Evolutionary conservation across 1,140 invertebrate species (phyloP).

Genomic region (Drosophila repleta): DNA sequence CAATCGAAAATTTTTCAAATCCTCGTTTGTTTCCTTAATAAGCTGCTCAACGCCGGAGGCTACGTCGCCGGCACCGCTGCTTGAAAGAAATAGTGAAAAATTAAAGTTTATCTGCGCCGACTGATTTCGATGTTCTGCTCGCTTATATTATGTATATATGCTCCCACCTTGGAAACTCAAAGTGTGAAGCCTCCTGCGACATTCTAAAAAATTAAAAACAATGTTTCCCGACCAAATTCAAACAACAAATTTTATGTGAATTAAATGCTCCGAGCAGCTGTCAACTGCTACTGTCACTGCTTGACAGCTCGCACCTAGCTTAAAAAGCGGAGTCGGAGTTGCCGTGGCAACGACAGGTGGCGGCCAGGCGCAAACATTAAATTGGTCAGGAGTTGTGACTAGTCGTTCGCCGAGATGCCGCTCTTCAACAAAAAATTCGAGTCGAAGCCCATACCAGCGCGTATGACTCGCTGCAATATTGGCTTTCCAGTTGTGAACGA

Average conservation of each 20-base stretch:
- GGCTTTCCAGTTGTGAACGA: conserved; percentile 66
- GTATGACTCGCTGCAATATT: conserved; percentile 68
- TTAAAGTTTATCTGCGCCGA: not conserved
- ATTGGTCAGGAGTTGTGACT: conserved; percentile 18
- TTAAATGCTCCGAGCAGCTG: not conserved
- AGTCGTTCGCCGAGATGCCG: conserved; percentile 58
- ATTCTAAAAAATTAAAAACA: conserved; percentile 17
- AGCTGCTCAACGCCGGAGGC: conserved; percentile 46
- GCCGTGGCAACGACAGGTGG: conserved; percentile 59
- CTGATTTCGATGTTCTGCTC: not conserved
- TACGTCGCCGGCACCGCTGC: conserved; percentile 32
- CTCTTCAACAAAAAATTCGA: conserved; percentile 82
- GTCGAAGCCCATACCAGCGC: conserved; percentile 70
- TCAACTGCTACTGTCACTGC: conserved; percentile 7
- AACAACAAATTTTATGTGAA: not conserved
- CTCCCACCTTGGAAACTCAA: conserved; percentile 35
- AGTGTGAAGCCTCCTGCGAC: conserved; percentile 50
- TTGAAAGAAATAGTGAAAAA: not conserved
- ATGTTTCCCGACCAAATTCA: not conserved
- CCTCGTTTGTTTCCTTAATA: conserved; percentile 52
- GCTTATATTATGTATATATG: not conserved
- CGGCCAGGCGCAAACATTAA: conserved; percentile 2
- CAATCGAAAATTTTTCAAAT: conserved; percentile 42
- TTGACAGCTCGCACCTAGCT: not conserved
- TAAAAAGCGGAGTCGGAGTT: conserved; percentile 29